Evolutionary conservation across 23 tunicate species (phyloP), one percentile per base, ranked within the genome.

Genomic region (Botrylloides violaceus): DNA sequence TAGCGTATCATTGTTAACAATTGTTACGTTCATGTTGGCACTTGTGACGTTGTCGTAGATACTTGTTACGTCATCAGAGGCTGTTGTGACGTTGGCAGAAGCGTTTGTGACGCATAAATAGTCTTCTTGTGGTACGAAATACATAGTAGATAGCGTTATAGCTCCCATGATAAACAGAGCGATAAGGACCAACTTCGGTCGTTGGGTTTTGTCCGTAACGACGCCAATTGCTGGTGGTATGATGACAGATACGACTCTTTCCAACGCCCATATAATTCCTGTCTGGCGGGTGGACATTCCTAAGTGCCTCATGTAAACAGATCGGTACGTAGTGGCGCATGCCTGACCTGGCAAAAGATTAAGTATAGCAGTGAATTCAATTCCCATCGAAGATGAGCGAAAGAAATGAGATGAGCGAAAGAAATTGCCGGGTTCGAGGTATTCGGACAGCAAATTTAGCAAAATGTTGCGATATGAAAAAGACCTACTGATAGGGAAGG

Each of bases 251-350:
- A 73, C n/a, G 56, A 58, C 32, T 2, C 78, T 38, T 34, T 73
- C 61, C 3, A 32, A 15, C 22, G 78, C 78, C 39, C 47, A 49
- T 38, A 73, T 58, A 3, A 73, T 31, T 2, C 78, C 78, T 9
- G 35, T 56, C 57, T 73, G 78, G 22, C 3, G 32, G 3, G 78
- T 71, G 30, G 76, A 71, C 29, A 71, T 32, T 18, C 76, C 76
- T 27, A 71, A 56, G 43, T 71, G 76, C 27, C 66, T 58, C 78
- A 73, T 73, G 66, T 2, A 73, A 20, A 73, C 5, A 24, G 31
- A 26, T 1, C 26, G 66, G 28, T 58, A 73, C n/a, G 56, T 12
- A 2, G 56, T 12, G 30, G 43, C 55, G 48, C 66, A 49, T 58
- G 78, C 47, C 57, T 73, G 49, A 31, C 68, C 78, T 73, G 48